Evolutionary conservation across 2,888 invertebrate species (phyloP), one percentile per base, ranked within the genome.

Genomic region (Chymomyza fuscimana): DNA sequence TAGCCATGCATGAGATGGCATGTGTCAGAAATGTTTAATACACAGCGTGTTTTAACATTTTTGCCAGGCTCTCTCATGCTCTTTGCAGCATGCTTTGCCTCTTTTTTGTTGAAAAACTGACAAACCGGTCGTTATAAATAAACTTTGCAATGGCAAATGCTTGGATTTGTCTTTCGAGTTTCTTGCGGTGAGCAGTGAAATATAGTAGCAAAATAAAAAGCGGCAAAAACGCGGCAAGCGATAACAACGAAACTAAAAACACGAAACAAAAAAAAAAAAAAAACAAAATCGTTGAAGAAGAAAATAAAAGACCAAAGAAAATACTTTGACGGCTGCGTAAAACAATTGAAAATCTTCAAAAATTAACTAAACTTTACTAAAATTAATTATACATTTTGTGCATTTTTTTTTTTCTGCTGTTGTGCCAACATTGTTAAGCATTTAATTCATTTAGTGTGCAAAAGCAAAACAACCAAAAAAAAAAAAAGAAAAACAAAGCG

Each of bases 71-170:
- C 32, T 32, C 32, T 32, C 32, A 25, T 25, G 4, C 25, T 25
- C 25, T 25, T 25, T 32, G 32, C 32, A 32, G 7, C 32, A 32
- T 1, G 40, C 12, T 46, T 2, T 40, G 40, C 40, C 40, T 40
- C 40, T 40, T 12, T 46, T 32, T 58, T 65, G 58, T 62, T 67
- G 66, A 64, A 65, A 68, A 52, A 72, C 74, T 79, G 81, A 78
- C 40, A 88, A 90, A 90, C 90, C 90, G 90, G 90, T 90, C 76
- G 79, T 77, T 80, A 80, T 89, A 89, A 90, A 89, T 90, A 90
- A 89, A 89, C 83, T 84, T 82, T 82, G 81, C 79, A 75, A 72
- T 77, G 68, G 70, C 70, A 67, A 74, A 63, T 70, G 65, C 73
- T 77, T 88, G 87, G 87, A 90, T 89, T 90, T 88, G 86, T 82